These are phyloP conservation scores for Asobara japonica DNA, from an alignment of 1,140 invertebrate genomes.

Conservation along the genomic window DNA sequence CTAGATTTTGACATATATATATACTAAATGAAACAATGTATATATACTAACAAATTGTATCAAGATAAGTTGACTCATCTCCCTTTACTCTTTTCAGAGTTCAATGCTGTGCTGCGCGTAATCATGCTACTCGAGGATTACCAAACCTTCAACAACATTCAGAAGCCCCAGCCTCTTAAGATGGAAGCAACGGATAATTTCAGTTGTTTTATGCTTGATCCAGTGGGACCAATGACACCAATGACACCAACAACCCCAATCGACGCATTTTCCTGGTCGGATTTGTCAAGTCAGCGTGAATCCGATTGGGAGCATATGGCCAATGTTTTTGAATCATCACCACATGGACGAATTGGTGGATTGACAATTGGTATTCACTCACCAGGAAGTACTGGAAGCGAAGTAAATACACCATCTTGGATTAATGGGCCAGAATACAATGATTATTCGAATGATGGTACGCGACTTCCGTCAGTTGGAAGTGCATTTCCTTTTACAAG, in stretches of 20 bases:
- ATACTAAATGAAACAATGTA: too few relatives aligned
- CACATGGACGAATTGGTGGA: conserved; percentile 18
- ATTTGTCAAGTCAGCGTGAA: conserved; percentile 37
- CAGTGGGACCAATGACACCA: background rate
- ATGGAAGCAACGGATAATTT: conserved; percentile 36
- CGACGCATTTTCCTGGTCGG: conserved; percentile 23
- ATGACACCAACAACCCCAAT: conserved; percentile 10
- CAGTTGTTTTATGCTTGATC: conserved; percentile 30
- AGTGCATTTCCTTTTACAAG: conserved; percentile 60
- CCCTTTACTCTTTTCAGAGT: conserved; percentile 3
- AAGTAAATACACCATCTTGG: conserved; percentile 52
- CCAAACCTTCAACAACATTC: background rate
- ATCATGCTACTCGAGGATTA: conserved; percentile 36
- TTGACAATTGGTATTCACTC: conserved; percentile 36
- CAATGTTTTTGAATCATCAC: conserved; percentile 51
- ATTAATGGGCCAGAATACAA: conserved; percentile 37
- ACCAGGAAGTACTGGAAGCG: conserved; percentile 49
- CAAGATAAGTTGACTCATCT: too few relatives aligned
- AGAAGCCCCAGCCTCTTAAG: conserved; percentile 18
- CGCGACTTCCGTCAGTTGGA: conserved; percentile 52
- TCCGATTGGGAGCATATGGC: conserved; percentile 55
- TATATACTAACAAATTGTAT: too few relatives aligned
- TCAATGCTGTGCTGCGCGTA: background rate
- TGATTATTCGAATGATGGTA: conserved; percentile 46
- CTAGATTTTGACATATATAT: too few relatives aligned